phyloP scores from a whole-genome alignment of 1,140 invertebrate species.

The Penaeus japonicus region DNA sequence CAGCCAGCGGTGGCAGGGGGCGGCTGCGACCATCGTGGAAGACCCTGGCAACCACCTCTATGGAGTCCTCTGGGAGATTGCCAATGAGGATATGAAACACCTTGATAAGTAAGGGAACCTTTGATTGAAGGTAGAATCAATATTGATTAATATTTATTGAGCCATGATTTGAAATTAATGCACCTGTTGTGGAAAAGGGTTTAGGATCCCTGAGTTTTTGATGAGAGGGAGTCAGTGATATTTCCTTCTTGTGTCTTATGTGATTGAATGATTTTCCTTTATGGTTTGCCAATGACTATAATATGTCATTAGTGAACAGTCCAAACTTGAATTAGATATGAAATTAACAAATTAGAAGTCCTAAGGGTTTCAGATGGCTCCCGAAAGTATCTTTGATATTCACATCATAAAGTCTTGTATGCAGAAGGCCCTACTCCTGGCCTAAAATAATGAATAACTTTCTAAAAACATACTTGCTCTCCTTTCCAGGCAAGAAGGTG shows the following conservation, averaged over 20 bases:
- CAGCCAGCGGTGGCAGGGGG: slow-evolving; percentile 77
- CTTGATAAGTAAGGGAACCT: slow-evolving; percentile 72
- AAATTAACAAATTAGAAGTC: too few relatives aligned
- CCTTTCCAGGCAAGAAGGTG: slow-evolving; percentile 77
- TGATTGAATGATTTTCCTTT: too few relatives aligned
- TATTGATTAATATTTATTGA: background rate
- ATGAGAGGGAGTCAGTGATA: too few relatives aligned
- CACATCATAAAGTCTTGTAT: background rate
- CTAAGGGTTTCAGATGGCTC: too few relatives aligned
- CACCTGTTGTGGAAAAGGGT: too few relatives aligned
- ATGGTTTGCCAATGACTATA: too few relatives aligned
- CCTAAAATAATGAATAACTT: background rate
- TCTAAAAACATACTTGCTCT: background rate
- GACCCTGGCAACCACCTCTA: slow-evolving; percentile 71
- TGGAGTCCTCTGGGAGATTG: slow-evolving; percentile 82
- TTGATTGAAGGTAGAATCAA: background rate
- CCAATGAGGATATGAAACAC: slow-evolving; percentile 70
- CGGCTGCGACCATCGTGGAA: slow-evolving; percentile 78
- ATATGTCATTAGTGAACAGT: too few relatives aligned
- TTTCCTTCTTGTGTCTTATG: too few relatives aligned
- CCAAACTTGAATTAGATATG: too few relatives aligned
- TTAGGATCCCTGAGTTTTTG: too few relatives aligned
- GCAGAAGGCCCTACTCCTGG: background rate
- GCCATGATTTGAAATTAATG: background rate
- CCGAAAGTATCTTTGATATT: too few relatives aligned